Evolutionary conservation across 1,140 invertebrate species (phyloP).

Genomic region (Harlomillsia oculata): DNA sequence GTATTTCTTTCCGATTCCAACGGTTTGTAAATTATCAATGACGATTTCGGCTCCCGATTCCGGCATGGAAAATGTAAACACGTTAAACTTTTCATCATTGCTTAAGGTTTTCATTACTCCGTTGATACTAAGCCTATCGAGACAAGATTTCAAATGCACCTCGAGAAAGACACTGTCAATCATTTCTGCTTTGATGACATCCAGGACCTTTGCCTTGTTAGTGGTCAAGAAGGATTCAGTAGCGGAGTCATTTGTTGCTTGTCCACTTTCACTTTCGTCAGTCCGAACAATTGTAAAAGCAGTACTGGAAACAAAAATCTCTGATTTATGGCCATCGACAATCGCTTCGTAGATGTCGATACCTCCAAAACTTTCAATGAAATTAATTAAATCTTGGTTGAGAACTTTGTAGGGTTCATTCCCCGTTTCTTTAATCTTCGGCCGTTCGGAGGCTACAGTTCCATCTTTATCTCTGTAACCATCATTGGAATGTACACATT

Average conservation of each 20-base stretch:
- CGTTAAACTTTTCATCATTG: slow-evolving; percentile 14
- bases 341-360: slow-evolving; percentile 4
- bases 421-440: not conserved
- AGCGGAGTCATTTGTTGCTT: not conserved
- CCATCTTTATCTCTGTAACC: not conserved
- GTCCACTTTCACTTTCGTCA: too few relatives aligned
- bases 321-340: not conserved
- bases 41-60: slow-evolving; percentile 12
- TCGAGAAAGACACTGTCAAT: not conserved
- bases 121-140: slow-evolving; percentile 5
- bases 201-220: not conserved
- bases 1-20: slow-evolving; percentile 29
- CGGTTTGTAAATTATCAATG: slow-evolving; percentile 20
- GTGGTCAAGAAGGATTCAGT: not conserved
- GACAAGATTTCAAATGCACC: slow-evolving; percentile 15
- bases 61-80: slow-evolving; percentile 20
- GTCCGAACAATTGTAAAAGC: not conserved
- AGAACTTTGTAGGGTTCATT: not conserved
- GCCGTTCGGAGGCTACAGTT: too few relatives aligned
- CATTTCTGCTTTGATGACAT: not conserved
- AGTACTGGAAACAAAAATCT: slow-evolving; percentile 1
- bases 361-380: not conserved
- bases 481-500: not conserved
- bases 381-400: not conserved
- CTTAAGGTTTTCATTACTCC: slow-evolving; percentile 5